Conservation (phyloP, 92 coral and sea anemone genomes). For the Muricea muricata region DNA sequence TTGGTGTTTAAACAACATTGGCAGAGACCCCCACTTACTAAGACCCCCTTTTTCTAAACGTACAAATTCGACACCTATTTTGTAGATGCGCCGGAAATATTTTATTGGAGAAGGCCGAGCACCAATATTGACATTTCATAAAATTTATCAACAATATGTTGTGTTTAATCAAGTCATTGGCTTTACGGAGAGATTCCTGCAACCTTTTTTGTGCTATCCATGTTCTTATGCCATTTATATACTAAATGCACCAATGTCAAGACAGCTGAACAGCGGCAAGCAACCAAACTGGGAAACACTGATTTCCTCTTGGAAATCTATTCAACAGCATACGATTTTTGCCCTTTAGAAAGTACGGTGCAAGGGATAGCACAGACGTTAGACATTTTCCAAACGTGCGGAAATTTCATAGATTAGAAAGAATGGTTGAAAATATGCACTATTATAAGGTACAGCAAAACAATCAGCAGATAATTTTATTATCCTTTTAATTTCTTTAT, state of each 20-base stretch:
- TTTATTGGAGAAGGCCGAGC: not conserved
- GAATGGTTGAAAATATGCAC: not conserved
- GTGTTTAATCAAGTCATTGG: not conserved
- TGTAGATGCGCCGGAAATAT: not conserved
- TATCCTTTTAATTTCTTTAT: not conserved
- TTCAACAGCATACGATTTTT: conserved; percentile 7
- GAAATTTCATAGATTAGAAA: not conserved
- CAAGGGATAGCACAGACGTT: not conserved
- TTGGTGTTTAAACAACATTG: not conserved
- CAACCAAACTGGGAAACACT: conserved; percentile 5
- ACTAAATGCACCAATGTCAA: not conserved
- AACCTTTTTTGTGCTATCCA: not conserved
- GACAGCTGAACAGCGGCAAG: not conserved
- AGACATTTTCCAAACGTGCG: not conserved
- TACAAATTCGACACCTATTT: not conserved
- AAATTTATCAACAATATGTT: not conserved
- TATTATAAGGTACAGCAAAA: conserved; percentile 1
- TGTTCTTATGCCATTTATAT: not conserved
- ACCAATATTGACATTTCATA: not conserved
- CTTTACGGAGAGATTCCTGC: not conserved
- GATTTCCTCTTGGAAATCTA: not conserved
- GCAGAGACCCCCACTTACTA: not conserved
- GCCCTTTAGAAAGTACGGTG: not conserved
- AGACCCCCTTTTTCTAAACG: not conserved
- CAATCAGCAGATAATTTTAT: not conserved